Evolutionary conservation across 2,113 vertebrate species (phyloP), one percentile per base, ranked within the genome.

Genomic region (Tupaia tana): DNA sequence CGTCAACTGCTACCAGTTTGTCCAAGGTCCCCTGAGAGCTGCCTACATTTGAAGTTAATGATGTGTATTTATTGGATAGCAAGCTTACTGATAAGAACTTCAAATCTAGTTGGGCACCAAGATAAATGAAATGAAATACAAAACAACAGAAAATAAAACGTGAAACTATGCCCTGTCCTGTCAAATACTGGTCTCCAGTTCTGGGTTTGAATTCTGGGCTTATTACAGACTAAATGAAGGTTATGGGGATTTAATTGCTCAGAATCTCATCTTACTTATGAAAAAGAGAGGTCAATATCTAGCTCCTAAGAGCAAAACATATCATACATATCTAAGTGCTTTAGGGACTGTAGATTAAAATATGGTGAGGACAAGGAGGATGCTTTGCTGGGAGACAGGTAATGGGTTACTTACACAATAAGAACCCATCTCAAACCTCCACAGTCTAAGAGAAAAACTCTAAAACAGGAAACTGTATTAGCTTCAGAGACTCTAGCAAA

Each of bases 161-260:
- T 12, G 69, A 56, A 74, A 85, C n/a, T 81, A 34, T 69, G 18
- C 31, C 54, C 81, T 90, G 18, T 52, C 54, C 81, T 90, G 20
- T 77, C 29, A 71, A 89, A 91, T 5, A 71, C 1, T 1, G 7
- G 95, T 80, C 77, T 66, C 1, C n/a, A 89, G 86, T 18, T 29
- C 22, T 56, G 34, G 43, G 67, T 89, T 61, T 91, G 29, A 94
- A 78, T 91, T 95, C 75, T 94, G 34, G 15, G 20, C 22, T 79
- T 70, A 43, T 34, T 13, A 71, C 54, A 78, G 31, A 61, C 29
- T 75, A 71, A 96, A 88, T 67, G 63, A 96, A 95, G 56, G 82
- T 18, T 75, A 7, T 52, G 19, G 61, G 78, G 54, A 91, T 59
- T 11, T 73, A 63, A 80, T 19, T 25, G 74, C 59, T 14, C 19